These are phyloP conservation scores for Proales similis DNA, from an alignment of 1,140 invertebrate genomes.

Conservation along the genomic window DNA sequence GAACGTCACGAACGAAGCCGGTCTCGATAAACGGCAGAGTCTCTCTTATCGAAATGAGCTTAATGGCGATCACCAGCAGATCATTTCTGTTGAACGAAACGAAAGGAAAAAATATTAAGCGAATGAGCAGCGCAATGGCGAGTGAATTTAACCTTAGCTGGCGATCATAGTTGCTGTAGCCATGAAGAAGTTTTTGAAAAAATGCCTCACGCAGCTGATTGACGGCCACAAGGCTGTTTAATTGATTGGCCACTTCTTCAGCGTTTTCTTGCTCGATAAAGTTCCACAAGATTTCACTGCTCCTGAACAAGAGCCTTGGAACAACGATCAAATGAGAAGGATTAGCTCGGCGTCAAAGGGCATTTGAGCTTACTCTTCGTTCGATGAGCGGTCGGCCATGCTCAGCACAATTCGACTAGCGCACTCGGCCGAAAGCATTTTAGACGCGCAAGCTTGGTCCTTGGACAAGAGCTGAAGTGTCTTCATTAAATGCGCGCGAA, in stretches of 20 bases:
- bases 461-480: slow-evolving; percentile 49
- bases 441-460: slow-evolving; percentile 47
- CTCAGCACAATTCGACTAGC: slow-evolving; percentile 45
- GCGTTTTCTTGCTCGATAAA: slow-evolving; percentile 48
- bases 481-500: slow-evolving; percentile 45
- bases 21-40: slow-evolving; percentile 52
- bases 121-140: not conserved
- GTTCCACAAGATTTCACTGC: slow-evolving; percentile 52
- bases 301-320: slow-evolving; percentile 45
- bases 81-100: slow-evolving; percentile 43
- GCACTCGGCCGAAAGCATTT: slow-evolving; percentile 48
- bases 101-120: not conserved
- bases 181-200: slow-evolving; percentile 48
- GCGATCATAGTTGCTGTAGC: slow-evolving; percentile 50
- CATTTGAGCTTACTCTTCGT: slow-evolving; percentile 41
- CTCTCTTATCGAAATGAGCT: slow-evolving; percentile 44
- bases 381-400: slow-evolving; percentile 46
- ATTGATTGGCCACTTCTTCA: slow-evolving; percentile 43
- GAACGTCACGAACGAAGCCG: slow-evolving; percentile 51
- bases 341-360: not conserved
- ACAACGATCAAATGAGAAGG: not conserved
- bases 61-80: slow-evolving; percentile 46
- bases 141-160: slow-evolving; percentile 43
- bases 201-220: slow-evolving; percentile 52
- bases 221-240: slow-evolving; percentile 46